These are phyloP conservation scores for Venturia canescens DNA, from an alignment of 1,140 invertebrate species.

Conservation along the genomic window DNA sequence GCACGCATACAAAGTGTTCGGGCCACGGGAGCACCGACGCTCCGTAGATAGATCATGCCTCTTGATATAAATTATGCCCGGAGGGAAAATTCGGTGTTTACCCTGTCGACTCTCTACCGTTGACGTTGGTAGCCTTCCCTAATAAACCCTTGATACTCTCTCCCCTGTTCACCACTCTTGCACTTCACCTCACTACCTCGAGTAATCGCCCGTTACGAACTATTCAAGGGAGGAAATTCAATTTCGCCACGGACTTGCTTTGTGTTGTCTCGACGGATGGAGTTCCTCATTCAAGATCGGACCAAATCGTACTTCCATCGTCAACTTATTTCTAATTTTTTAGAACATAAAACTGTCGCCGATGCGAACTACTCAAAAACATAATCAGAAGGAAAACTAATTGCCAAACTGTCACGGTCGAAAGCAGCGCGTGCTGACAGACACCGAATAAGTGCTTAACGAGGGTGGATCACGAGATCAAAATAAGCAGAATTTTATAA, in stretches of 20 bases:
- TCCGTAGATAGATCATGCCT: conserved; percentile 40
- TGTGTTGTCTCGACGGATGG: background rate
- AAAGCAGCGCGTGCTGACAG: no score
- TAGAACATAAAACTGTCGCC: no score
- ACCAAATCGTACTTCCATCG: no score
- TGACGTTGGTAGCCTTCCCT: conserved; percentile 1
- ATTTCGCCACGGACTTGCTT: background rate
- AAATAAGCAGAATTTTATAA: no score
- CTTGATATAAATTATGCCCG: conserved; percentile 33
- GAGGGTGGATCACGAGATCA: no score
- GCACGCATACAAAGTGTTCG: conserved; percentile 10
- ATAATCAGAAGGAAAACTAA: no score
- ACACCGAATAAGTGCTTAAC: no score
- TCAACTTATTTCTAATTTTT: no score
- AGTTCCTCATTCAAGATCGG: background rate
- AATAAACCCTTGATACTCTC: conserved; percentile 13
- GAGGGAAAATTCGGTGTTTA: conserved; percentile 40
- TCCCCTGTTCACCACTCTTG: background rate
- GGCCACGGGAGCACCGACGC: background rate
- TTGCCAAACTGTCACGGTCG: no score
- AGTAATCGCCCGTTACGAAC: background rate
- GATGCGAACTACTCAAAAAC: no score
- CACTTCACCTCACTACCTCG: background rate
- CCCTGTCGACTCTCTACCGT: conserved; percentile 4
- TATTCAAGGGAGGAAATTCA: background rate